Evolutionary conservation across 1,140 invertebrate species (phyloP), one percentile per base, ranked within the genome.

Genomic region (Dendroctonus ponderosae): DNA sequence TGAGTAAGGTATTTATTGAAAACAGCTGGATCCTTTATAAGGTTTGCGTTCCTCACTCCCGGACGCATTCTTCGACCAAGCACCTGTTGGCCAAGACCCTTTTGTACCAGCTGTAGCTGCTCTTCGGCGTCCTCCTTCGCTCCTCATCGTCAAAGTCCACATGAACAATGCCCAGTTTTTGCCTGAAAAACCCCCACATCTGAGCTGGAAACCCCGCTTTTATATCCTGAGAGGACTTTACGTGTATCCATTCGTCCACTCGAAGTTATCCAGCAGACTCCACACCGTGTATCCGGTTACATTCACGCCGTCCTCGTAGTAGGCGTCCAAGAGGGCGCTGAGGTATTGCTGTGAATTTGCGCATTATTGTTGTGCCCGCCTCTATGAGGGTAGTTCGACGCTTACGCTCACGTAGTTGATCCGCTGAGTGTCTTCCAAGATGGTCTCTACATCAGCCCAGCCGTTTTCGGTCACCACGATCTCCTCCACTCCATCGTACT

Each of bases 91-190:
- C 9, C 11, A 61, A 48, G 7, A 69, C 46, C 3, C 51, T 26
- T n/a, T 66, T 38, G 26, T 63, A 70, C 37, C 65, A 67, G 7
- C 52, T 43, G 7, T 68, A 68, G 5, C 71, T 73, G 46, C 40
- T 43, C 52, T 74, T 74, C 4, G 58, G 53, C 2, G 82, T 89
- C 66, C 91, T 82, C 2, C 82, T 84, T 68, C 84, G 82, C 1
- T 86, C 75, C 0, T 86, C 83, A 70, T 86, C 82, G 2, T 78
- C 81, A 72, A 92, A 93, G 76, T 94, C 85, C 0, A 94, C 88
- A 26, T 86, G 82, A 71, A 88, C 87, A 0, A 94, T 72, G 1
- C 91, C 92, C 76, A 92, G 93, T 69, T 84, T 85, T 80, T 6
- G 85, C 86, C 79, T 67, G 82, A 82, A 75, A 71, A 70, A 15